These are phyloP conservation scores for Sialis fuliginosa DNA, from an alignment of 2,888 invertebrate species.

Conservation along the genomic window DNA sequence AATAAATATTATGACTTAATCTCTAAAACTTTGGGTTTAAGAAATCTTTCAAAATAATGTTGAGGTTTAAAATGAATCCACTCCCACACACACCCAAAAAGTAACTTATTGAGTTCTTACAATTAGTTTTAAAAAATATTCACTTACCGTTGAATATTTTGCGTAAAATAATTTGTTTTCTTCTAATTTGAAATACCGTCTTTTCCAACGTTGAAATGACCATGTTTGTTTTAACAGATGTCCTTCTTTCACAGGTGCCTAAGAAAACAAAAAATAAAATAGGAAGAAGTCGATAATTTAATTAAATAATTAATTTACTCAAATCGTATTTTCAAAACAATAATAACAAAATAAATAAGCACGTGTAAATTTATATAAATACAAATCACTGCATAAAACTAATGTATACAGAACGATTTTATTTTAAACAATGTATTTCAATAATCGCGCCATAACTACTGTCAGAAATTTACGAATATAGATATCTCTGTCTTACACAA, in stretches of 20 bases:
- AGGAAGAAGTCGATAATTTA: neutral
- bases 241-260: conserved; percentile 56
- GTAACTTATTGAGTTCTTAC: too few species aligned
- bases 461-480: neutral
- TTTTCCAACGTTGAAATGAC: conserved; percentile 73
- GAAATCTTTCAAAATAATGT: too few species aligned
- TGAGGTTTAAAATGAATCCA: too few species aligned
- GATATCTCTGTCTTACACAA: neutral
- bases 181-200: conserved; percentile 67
- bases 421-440: neutral
- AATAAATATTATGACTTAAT: too few species aligned
- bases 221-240: conserved; percentile 75
- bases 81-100: too few species aligned
- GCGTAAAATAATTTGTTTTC: conserved; percentile 73
- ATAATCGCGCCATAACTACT: conserved; percentile 3
- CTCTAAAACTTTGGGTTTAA: too few species aligned
- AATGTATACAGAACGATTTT: neutral
- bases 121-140: too few species aligned
- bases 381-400: neutral
- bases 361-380: too few species aligned
- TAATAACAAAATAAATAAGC: too few species aligned
- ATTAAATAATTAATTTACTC: neutral
- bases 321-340: too few species aligned
- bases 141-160: conserved; percentile 64
- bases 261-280: conserved; percentile 4